Base-by-base conservation (phyloP, 1,140 invertebrate genomes). In the Tetramorium simillimum region DNA sequence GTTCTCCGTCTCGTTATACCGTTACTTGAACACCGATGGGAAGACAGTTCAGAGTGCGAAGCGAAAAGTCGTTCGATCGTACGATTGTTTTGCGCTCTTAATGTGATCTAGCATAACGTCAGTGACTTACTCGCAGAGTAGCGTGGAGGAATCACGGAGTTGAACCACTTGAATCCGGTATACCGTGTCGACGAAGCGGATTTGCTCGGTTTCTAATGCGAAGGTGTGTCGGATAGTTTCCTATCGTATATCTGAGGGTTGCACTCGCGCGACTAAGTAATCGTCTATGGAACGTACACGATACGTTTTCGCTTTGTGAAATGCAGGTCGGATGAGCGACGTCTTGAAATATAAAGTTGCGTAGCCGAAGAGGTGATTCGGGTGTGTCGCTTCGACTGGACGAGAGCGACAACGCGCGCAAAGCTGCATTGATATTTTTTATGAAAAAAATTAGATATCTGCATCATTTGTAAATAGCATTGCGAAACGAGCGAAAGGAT, bases 381-480 rank as follows among this genome's bases (percentile, higher is more conserved):
- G 18, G 16, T n/a, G 2, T 60, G 69, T 75, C 69, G 62, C 16
- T 18, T 46, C 78, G 51, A 73, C 18, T n/a, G 33, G 3, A 37
- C 7, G 37, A 60, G 28, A 60, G 28, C 80, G 53, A 62, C n/a
- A 46, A n/a, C 28, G 53, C 53, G 46, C n/a, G 37, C 40, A 69
- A 73, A 60, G 51, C 70, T 60, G 80, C 53, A 70, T 75, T 60
- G 40, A 84, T 84, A 84, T 84, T 84, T 84, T 84, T 49, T 75
- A 84, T 43, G 80, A 46, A 24, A 46, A 24, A 53, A 43, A 24
- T n/a, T 49, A 69, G 49, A 12, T 69, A 40, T 56, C 67, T 37
- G 40, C 46, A 73, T 73, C n/a, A n/a, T 60, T 72, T 84, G 80
- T 84, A 84, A 73, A 84, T 84, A 84, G 80, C 49, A 65, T 73